Evolutionary conservation across 2,113 vertebrate species (phyloP).

Genomic region (Sitta europaea): DNA sequence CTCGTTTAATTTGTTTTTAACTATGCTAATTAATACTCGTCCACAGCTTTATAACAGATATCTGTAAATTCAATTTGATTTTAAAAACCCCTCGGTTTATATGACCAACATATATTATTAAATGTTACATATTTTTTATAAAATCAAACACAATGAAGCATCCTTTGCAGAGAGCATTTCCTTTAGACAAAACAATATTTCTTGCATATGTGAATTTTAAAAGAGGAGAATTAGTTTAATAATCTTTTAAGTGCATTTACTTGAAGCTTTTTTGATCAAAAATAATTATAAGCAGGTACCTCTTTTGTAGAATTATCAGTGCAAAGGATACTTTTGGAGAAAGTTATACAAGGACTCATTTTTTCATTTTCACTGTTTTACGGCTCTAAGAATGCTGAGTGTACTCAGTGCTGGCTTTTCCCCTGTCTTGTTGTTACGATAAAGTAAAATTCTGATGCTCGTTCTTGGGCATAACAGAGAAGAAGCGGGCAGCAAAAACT

Average conservation of each 20-base stretch:
- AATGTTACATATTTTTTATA: neutral
- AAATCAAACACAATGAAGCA: neutral
- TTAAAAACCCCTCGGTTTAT: neutral
- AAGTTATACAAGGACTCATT: neutral
- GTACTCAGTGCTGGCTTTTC: neutral
- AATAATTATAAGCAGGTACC: neutral
- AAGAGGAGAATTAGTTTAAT: neutral
- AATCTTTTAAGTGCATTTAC: neutral
- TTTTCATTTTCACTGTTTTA: neutral
- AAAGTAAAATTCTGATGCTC: constrained; percentile 42
- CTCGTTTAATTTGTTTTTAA: neutral
- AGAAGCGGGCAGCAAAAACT: neutral
- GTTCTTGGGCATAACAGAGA: neutral
- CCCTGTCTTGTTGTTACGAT: neutral
- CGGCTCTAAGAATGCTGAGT: neutral
- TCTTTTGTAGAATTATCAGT: neutral
- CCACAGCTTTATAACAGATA: neutral
- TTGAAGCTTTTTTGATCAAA: neutral
- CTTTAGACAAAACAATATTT: neutral
- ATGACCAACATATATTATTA: neutral
- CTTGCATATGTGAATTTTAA: neutral
- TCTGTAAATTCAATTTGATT: neutral
- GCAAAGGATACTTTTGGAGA: neutral
- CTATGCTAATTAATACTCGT: neutral
- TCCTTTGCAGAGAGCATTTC: neutral